These are phyloP conservation scores for Bombus affinis DNA, from an alignment of 1,140 invertebrate genomes.

Conservation along the genomic window DNA sequence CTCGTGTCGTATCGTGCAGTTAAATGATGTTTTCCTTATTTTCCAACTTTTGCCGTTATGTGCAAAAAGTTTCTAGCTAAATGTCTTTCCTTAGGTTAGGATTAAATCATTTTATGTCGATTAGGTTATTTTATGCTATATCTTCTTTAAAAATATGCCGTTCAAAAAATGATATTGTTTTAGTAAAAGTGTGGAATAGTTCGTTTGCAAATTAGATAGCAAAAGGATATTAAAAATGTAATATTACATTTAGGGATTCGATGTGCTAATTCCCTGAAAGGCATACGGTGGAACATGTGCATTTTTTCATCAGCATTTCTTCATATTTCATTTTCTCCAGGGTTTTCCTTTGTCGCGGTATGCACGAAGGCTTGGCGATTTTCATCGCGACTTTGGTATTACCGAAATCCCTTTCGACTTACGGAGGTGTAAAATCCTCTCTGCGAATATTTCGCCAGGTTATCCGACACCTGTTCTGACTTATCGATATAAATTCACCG, in stretches of 20 bases:
- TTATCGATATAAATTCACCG: conserved; percentile 49
- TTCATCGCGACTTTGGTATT: conserved; percentile 18
- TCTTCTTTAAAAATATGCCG: too few relatives aligned
- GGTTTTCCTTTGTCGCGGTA: neutral
- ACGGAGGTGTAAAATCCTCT: conserved; percentile 47
- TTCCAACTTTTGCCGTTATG: neutral
- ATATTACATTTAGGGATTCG: neutral
- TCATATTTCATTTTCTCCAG: neutral
- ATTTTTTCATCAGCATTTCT: neutral
- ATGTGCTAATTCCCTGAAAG: neutral
- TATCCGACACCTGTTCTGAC: conserved; percentile 54
- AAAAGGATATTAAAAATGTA: neutral
- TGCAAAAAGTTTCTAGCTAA: too few relatives aligned
- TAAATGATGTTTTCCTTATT: neutral
- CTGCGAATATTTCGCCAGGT: conserved; percentile 53
- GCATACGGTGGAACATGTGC: too few relatives aligned
- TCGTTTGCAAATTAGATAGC: neutral
- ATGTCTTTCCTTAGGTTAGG: too few relatives aligned
- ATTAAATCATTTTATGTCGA: too few relatives aligned
- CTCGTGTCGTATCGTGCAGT: too few relatives aligned
- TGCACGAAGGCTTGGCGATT: neutral
- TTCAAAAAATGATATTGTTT: too few relatives aligned
- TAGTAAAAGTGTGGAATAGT: neutral
- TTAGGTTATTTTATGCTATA: too few relatives aligned
- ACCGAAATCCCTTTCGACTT: conserved; percentile 47